These are phyloP conservation scores for Hypomesus transpacificus DNA, from an alignment of 2,113 vertebrate species.

Conservation along the genomic window DNA sequence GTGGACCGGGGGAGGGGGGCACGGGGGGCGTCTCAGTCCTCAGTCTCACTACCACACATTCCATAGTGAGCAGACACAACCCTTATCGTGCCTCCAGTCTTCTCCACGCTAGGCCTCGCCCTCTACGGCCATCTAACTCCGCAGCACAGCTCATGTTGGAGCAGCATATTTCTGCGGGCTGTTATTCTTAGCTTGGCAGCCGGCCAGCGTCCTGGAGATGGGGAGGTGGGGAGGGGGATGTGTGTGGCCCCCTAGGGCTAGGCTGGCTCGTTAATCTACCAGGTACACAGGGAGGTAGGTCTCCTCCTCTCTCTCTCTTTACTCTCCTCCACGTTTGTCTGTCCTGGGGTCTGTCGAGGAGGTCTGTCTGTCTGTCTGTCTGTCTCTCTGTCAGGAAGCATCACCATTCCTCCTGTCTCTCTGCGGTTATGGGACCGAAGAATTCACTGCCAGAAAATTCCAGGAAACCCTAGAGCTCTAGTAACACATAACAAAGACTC, in stretches of 20 bases:
- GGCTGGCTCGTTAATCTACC: conserved; percentile 28
- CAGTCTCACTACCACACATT: conserved; percentile 52
- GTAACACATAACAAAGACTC: not conserved
- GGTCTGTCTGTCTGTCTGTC: conserved; percentile 17
- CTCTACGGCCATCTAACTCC: conserved; percentile 51
- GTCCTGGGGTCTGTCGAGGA: not conserved
- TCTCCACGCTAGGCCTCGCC: conserved; percentile 41
- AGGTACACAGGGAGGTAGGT: not conserved
- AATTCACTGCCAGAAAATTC: too few relatives aligned
- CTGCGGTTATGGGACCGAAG: conserved; percentile 43
- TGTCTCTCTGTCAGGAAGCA: conserved; percentile 5
- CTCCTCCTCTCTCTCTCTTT: not conserved
- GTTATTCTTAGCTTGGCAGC: conserved; percentile 60
- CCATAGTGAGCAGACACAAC: conserved; percentile 13
- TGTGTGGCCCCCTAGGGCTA: conserved; percentile 16
- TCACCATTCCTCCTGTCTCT: conserved; percentile 25
- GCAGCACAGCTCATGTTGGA: not conserved
- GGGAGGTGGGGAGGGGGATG: conserved; percentile 15
- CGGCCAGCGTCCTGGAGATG: conserved; percentile 39
- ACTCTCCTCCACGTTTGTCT: not conserved
- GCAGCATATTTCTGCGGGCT: conserved; percentile 53
- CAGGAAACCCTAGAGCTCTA: too few relatives aligned
- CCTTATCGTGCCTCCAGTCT: conserved; percentile 39
- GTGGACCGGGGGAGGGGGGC: too few relatives aligned
- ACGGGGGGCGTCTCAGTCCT: conserved; percentile 8